phyloP scores from a whole-genome alignment of 2,797 vertebrate species.

The Todus mexicanus region DNA sequence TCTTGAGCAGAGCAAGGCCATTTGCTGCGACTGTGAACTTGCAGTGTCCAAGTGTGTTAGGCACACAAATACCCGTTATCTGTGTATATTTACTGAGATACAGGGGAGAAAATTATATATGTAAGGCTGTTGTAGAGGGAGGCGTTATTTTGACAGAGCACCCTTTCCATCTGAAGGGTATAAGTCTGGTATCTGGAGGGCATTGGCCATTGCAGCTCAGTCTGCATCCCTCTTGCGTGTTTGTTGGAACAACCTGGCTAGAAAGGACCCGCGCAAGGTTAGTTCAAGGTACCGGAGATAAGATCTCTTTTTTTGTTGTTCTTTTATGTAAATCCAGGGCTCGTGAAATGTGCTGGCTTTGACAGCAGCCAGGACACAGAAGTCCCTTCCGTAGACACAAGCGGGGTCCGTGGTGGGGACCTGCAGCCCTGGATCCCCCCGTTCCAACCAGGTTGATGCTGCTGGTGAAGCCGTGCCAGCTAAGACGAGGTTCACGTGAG shows the following conservation, averaged over 20 bases:
- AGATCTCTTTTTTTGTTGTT: not conserved
- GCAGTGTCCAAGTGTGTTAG: not conserved
- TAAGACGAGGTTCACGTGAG: not conserved
- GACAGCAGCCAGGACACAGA: not conserved
- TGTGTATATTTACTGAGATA: not conserved
- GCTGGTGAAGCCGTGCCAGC: not conserved
- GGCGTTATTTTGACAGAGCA: not conserved
- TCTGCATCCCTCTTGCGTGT: not conserved
- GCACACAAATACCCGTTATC: not conserved
- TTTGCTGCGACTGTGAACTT: not conserved
- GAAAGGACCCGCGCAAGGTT: not conserved
- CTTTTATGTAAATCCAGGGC: not conserved
- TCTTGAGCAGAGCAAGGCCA: not conserved
- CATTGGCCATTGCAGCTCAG: not conserved
- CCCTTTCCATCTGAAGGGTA: not conserved
- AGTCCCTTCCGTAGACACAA: not conserved
- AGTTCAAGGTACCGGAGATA: constrained; percentile 14
- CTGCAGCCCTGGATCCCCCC: not conserved
- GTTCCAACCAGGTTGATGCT: not conserved
- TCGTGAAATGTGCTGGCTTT: constrained; percentile 1
- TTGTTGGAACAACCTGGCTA: constrained; percentile 28
- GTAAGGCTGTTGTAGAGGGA: not conserved
- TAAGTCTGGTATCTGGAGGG: not conserved
- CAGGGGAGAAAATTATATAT: fast-evolving
- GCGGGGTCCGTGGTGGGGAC: not conserved